Conservation (phyloP, 2,113 vertebrate genomes). For the Numida meleagris region DNA sequence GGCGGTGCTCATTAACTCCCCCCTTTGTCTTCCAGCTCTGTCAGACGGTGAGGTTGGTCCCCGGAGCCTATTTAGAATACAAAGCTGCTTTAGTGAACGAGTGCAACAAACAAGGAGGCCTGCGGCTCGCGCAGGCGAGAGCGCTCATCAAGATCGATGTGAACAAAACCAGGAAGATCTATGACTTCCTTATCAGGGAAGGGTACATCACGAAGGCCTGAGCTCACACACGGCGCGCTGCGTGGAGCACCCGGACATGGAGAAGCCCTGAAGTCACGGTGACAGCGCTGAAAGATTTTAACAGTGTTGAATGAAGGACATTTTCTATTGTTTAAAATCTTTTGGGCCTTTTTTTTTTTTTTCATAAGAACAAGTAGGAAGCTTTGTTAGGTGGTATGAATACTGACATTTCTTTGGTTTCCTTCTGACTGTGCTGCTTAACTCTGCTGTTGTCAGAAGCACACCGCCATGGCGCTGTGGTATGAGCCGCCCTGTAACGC, state of each 20-base stretch:
- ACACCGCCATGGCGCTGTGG: neutral
- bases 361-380: constrained; percentile 25
- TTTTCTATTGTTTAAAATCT: constrained; percentile 37
- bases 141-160: constrained; percentile 99
- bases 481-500: constrained; percentile 39
- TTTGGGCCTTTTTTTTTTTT: neutral
- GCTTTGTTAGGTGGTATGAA: constrained; percentile 37
- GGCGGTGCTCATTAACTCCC: constrained; percentile 65
- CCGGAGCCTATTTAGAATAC: constrained; percentile 97
- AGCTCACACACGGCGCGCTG: neutral
- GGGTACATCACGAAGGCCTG: constrained; percentile 95
- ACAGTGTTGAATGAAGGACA: constrained; percentile 42
- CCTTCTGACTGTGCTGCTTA: constrained; percentile 29
- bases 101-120: constrained; percentile 94
- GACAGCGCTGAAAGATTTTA: neutral
- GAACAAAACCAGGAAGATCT: constrained; percentile 99
- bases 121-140: constrained; percentile 93
- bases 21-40: constrained; percentile 86
- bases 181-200: constrained; percentile 97
- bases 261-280: constrained; percentile 12
- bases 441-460: constrained; percentile 38
- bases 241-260: neutral
- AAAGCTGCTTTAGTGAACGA: constrained; percentile 95
- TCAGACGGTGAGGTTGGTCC: constrained; percentile 97
- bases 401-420: constrained; percentile 20